Percentiles rank a stretch among this genome's conserved stretches.
phyloP scores from a whole-genome alignment of 1,140 invertebrate genomes.

The Cardiocondyla obscurior region DNA sequence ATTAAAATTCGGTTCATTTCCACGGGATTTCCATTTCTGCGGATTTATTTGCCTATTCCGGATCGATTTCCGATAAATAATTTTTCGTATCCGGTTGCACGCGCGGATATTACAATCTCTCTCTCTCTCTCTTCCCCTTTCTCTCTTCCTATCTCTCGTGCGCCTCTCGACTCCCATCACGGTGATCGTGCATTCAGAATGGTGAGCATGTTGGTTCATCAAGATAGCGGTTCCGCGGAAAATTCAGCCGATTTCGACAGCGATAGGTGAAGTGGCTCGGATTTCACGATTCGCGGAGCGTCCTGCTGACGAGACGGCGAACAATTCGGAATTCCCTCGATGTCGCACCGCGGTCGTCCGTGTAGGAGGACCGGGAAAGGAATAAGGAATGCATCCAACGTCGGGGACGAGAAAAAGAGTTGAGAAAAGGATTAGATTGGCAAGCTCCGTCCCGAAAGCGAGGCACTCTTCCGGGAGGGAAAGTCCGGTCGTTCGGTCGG shows the following conservation, averaged over 20 bases:
- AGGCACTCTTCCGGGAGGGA: neutral
- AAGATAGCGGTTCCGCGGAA: constrained; percentile 46
- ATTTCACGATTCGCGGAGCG: constrained; percentile 66
- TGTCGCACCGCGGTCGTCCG: constrained; percentile 38
- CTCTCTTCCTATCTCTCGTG: too few relatives aligned
- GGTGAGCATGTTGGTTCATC: constrained; percentile 60
- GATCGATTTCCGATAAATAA: constrained; percentile 55
- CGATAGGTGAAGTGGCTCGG: constrained; percentile 18
- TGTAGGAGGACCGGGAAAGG: constrained; percentile 16
- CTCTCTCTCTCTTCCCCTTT: neutral
- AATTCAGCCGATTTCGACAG: constrained; percentile 44
- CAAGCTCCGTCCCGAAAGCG: neutral
- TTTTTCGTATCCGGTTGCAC: constrained; percentile 42
- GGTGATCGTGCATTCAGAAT: constrained; percentile 56
- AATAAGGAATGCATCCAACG: constrained; percentile 55
- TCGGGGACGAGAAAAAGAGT: constrained; percentile 23
- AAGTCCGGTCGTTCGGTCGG: neutral
- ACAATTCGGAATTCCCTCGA: constrained; percentile 55
- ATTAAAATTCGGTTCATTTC: neutral
- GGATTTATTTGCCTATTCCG: constrained; percentile 52
- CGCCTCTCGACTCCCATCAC: neutral
- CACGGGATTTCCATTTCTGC: constrained; percentile 5
- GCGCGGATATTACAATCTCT: constrained; percentile 41
- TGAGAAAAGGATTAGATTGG: constrained; percentile 52
- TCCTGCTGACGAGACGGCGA: constrained; percentile 68